phyloP scores from a whole-genome alignment of 2,797 vertebrate genomes.

The Cyprinodon diabolis region DNA sequence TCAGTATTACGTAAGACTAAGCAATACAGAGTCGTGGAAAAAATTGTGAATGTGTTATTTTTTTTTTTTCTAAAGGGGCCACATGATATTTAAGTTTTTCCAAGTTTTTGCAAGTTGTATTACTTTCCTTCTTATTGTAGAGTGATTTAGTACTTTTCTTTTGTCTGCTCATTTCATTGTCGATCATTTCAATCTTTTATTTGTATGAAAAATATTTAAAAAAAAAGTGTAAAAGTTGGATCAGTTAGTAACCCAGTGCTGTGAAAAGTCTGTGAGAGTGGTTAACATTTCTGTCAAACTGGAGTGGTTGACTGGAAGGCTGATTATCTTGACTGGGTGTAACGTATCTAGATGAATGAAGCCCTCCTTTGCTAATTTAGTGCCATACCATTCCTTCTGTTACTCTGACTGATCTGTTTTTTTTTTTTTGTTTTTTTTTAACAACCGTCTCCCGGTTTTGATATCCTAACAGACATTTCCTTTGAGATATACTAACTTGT shows the following conservation, averaged over 20 bases:
- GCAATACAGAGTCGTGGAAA: constrained; percentile 79
- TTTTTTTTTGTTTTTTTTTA: constrained; percentile 46
- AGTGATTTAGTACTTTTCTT: constrained; percentile 25
- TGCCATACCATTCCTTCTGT: constrained; percentile 72
- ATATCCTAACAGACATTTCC: constrained; percentile 64
- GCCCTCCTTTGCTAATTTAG: constrained; percentile 79
- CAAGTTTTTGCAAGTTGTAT: constrained; percentile 43
- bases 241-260: constrained; percentile 49
- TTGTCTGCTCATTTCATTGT: constrained; percentile 62
- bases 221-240: constrained; percentile 40
- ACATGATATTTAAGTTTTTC: constrained; percentile 72
- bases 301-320: constrained; percentile 75
- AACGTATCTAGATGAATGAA: constrained; percentile 80
- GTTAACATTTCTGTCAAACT: constrained; percentile 60
- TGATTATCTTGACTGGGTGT: constrained; percentile 78
- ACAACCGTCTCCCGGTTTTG: constrained; percentile 27
- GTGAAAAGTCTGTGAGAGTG: constrained; percentile 54
- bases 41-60: constrained; percentile 60
- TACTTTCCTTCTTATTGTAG: constrained; percentile 51
- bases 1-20: constrained; percentile 83
- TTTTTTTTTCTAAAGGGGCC: constrained; percentile 48
- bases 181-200: constrained; percentile 48
- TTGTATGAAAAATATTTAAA: constrained; percentile 23
- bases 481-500: constrained; percentile 69
- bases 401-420: constrained; percentile 20